phyloP scores from a whole-genome alignment of 2,888 invertebrate species.

The Slavum lentiscoides region DNA sequence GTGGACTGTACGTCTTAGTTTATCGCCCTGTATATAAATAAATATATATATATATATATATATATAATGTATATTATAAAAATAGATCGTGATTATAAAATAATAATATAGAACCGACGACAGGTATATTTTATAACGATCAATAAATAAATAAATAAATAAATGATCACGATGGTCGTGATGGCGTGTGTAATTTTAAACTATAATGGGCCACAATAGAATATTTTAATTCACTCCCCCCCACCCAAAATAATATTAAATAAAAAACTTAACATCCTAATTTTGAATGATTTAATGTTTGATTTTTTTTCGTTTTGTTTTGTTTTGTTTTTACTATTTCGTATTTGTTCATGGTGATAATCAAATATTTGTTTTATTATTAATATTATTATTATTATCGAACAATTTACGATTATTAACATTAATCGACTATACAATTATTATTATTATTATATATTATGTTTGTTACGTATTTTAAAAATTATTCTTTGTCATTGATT shows the following conservation, averaged over 20 bases:
- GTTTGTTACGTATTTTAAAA: constrained; percentile 51
- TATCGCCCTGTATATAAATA: background rate
- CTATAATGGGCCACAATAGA: constrained; percentile 37
- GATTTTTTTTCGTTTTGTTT: background rate
- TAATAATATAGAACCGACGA: constrained; percentile 19
- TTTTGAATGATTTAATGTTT: constrained; percentile 23
- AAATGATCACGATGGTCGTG: background rate
- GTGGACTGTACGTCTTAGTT: background rate
- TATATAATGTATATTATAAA: background rate
- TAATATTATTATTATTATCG: constrained; percentile 35
- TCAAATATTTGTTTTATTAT: constrained; percentile 28
- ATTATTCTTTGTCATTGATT: constrained; percentile 46
- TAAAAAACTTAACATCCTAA: background rate
- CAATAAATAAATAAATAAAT: too few relatives aligned
- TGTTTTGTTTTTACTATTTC: constrained; percentile 29
- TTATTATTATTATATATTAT: constrained; percentile 28
- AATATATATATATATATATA: too few relatives aligned
- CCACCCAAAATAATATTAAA: constrained; percentile 2
- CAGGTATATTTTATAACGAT: background rate
- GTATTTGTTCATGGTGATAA: constrained; percentile 32
- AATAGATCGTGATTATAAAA: background rate
- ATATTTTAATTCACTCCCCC: constrained; percentile 2
- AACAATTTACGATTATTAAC: constrained; percentile 41
- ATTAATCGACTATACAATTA: constrained; percentile 47
- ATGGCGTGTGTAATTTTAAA: constrained; percentile 5